Base-by-base conservation (phyloP, 2,888 invertebrate species). In the Macropis europaea region DNA sequence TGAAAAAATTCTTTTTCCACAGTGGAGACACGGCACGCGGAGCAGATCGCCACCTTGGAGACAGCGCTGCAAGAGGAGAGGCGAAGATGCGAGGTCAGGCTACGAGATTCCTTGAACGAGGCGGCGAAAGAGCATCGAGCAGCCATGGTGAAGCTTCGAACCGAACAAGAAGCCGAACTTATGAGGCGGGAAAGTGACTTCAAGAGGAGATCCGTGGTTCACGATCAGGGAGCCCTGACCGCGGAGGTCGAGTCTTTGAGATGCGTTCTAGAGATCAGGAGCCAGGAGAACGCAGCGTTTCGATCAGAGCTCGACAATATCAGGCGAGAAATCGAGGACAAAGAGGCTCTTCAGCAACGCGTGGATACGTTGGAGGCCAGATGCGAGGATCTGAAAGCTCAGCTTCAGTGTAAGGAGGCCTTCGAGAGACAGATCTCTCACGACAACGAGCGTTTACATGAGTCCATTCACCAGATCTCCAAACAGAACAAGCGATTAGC, bases 231-330 rank as follows among this genome's bases (percentile, higher is more conserved):
- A n/a, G 88, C 89, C 1, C 82, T 95, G 38, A 92, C 94, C 82
- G 94, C 94, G 69, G 95, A 97, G 90, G 94, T 95, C 1, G 94
- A 95, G 81, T 97, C 97, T 15, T 91, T 98, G 70, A 93, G 96
- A 75, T 94, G 95, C 34, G 98, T 98, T 2, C 91, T 98, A 69
- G 98, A 98, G 83, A 91, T 98, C 86, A 95, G 96, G 85, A 96
- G 96, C 87, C 94, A 94, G 22, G 97, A 98, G 91, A 93, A 97
- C 85, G 94, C 94, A 0, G 94, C 95, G 15, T 91, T 98, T 48
- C 92, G 94, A 45, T 94, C 94, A 83, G 93, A 94, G 62, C 93
- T 94, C 63, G 93, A 94, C 22, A 94, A 95, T 82, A 91, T 95
- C 56, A 91, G 92, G 40, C 93, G 93, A 26, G 95, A 95, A 86